A percentile compares a stretch with the other conserved stretches of the same genome.
phyloP scores from a whole-genome alignment of 2,797 vertebrate species.

The Dryobates pubescens region DNA sequence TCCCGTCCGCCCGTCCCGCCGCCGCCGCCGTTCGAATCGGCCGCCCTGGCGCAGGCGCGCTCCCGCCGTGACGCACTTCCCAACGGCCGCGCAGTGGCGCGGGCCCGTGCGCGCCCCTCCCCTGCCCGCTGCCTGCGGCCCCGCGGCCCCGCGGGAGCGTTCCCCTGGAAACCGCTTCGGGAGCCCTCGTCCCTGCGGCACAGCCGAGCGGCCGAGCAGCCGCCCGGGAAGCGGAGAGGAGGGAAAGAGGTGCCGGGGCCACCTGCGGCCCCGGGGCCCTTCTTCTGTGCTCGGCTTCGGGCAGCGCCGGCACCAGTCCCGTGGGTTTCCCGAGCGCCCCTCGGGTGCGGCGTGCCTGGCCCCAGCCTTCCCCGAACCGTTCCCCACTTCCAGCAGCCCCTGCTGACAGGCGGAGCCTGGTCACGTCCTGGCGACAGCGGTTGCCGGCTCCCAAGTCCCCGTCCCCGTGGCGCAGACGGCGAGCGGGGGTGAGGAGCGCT shows the following conservation, averaged over 20 bases:
- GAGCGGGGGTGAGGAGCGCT: not conserved
- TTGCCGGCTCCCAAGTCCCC: too few relatives aligned
- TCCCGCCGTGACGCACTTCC: slow-evolving; percentile 38
- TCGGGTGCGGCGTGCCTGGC: too few relatives aligned
- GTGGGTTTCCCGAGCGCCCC: not conserved
- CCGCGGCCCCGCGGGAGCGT: accelerated
- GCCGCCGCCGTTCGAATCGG: not conserved
- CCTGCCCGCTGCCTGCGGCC: not conserved
- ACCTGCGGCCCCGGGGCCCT: not conserved
- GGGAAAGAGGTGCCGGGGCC: too few relatives aligned
- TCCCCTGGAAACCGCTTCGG: not conserved
- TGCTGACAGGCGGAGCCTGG: not conserved
- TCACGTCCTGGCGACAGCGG: accelerated
- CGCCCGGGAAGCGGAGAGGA: accelerated
- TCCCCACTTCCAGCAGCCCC: not conserved
- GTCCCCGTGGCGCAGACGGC: not conserved
- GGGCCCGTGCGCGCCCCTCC: accelerated
- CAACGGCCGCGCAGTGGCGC: not conserved
- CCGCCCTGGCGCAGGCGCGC: slow-evolving; percentile 16
- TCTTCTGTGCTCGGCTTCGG: too few relatives aligned
- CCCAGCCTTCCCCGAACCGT: too few relatives aligned
- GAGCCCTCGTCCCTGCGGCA: too few relatives aligned
- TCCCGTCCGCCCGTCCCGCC: too few relatives aligned
- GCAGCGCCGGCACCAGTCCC: too few relatives aligned
- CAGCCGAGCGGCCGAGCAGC: not conserved